Evolutionary conservation across 2,797 vertebrate genomes (phyloP).

Genomic region (Danio jaintianensis): DNA sequence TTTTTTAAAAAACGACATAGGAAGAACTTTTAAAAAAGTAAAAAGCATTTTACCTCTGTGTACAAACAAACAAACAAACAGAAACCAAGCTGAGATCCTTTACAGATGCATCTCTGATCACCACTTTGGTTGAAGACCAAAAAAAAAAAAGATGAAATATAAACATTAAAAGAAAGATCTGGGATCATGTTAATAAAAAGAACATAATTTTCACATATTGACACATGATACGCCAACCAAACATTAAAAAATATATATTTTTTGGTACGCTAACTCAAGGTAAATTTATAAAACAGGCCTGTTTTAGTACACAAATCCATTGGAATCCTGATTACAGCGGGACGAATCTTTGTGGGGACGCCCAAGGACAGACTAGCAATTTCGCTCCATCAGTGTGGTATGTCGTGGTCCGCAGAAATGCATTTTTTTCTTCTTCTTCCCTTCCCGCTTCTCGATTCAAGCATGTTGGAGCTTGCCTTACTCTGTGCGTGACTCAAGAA

Average conservation of each 20-base stretch:
- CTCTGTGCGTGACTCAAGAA: neutral
- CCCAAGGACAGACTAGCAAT: constrained; percentile 63
- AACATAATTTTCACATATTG: neutral
- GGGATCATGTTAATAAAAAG: neutral
- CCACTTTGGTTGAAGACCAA: neutral
- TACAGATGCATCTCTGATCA: constrained; percentile 4
- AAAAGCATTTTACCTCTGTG: neutral
- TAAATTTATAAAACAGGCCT: constrained; percentile 13
- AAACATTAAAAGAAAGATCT: neutral
- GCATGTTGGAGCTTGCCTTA: constrained; percentile 33
- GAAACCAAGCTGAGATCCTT: neutral
- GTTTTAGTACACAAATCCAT: constrained; percentile 5
- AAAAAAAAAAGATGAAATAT: neutral
- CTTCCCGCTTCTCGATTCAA: constrained; percentile 3
- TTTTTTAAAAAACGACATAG: neutral
- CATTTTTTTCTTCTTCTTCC: neutral
- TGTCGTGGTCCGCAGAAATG: constrained; percentile 46
- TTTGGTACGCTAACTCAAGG: constrained; percentile 22
- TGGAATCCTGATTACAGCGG: constrained; percentile 38
- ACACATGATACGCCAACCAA: constrained; percentile 1
- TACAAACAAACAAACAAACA: neutral
- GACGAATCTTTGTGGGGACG: constrained; percentile 44
- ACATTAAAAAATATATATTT: constrained; percentile 32
- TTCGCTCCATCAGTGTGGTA: constrained; percentile 39
- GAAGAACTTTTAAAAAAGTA: no score